Evolutionary conservation across 2,888 invertebrate species (phyloP), one percentile per base, ranked within the genome.

Genomic region (Linnaemya vulpina): DNA sequence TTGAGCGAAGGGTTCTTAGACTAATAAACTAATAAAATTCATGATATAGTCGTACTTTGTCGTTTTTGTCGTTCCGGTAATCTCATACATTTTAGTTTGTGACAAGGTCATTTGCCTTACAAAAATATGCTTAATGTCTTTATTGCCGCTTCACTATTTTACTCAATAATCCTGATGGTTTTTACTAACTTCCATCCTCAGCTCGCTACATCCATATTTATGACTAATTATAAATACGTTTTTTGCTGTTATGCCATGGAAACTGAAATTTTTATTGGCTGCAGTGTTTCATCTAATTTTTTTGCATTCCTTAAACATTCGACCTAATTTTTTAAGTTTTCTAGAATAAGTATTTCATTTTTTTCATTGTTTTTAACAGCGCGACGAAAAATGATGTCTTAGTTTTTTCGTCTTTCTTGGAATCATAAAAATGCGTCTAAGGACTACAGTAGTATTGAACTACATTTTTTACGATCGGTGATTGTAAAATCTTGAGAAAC

Each of bases 21-120:
- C 87, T 88, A 88, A 88, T 88, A 89, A 88, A 89, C 86, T 88
- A 83, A 87, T 87, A 84, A 87, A 87, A 87, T 67, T 84, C 74
- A 67, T 74, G 58, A 86, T 86, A 86, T 83, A 75, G 68, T 84
- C 73, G 77, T 71, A 80, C 76, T 71, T 86, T 86, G 87, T 85
- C 78, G 75, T 51, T 77, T 38, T 70, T n/a, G 17, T 55, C 43
- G 15, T 25, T 60, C 51, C 17, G 62, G 17, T 62, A 60, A 43
- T 53, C 67, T 73, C 43, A 30, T 5, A 30, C 30, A n/a, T n/a
- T n/a, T 68, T 38, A 43, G 7, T 63, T 25, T 65, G 81, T 75
- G 75, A 68, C 84, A 86, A 87, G 86, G 87, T 79, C 86, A 82
- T 22, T 51, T 17, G 43, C 17, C 4, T 7, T 55, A 62, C 46